Evolutionary conservation across 2,888 invertebrate species (phyloP).

Genomic region (Fragum sueziense): DNA sequence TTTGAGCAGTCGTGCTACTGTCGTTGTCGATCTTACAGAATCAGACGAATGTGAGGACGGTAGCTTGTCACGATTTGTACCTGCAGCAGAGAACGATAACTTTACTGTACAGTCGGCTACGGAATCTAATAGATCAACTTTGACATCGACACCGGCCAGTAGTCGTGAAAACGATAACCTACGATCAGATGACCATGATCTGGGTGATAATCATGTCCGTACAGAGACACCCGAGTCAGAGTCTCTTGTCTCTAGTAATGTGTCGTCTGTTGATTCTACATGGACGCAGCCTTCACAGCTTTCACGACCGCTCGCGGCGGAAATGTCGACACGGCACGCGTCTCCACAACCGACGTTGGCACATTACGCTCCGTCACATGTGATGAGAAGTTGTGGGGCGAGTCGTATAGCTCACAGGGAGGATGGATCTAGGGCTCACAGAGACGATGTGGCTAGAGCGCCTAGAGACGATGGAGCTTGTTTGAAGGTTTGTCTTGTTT

Average conservation of each 20-base stretch:
- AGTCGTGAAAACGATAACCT: neutral
- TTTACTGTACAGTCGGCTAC: neutral
- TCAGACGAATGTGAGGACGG: slow-evolving; percentile 76
- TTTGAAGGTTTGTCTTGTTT: slow-evolving; percentile 2
- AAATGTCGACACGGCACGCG: neutral
- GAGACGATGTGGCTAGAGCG: too few relatives aligned
- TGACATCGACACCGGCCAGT: neutral
- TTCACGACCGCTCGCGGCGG: neutral
- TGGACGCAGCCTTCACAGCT: slow-evolving; percentile 17
- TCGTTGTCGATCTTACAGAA: slow-evolving; percentile 80
- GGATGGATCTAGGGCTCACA: too few relatives aligned
- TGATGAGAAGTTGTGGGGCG: neutral
- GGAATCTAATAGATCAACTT: neutral
- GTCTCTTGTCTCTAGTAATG: neutral
- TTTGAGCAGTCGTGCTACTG: slow-evolving; percentile 72
- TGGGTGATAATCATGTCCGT: neutral
- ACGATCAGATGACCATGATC: neutral
- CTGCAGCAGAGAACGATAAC: neutral
- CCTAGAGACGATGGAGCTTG: neutral
- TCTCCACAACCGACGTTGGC: slow-evolving; percentile 1
- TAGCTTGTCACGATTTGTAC: slow-evolving; percentile 2
- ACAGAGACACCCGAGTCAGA: neutral
- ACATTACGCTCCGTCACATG: neutral
- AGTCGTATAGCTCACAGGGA: neutral
- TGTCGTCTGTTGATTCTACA: neutral